Base-by-base conservation (phyloP, 2,113 vertebrate species). In the Phylloscopus trochilus region DNA sequence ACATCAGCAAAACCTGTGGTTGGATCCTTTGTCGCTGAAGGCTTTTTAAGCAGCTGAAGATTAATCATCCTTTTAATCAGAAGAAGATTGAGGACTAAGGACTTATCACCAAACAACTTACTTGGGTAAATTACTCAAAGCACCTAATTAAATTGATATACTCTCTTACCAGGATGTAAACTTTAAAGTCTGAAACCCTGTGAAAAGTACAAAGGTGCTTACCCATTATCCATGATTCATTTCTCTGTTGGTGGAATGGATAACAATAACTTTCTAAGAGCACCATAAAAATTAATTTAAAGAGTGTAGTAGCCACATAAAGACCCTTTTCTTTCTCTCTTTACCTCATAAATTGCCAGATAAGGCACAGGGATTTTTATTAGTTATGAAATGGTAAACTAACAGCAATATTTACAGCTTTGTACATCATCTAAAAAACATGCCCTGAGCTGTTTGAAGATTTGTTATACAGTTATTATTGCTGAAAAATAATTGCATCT, bases 111-210 rank as follows among this genome's bases (percentile, higher is more conserved):
- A 75, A 94, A 86, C 80, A 92, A 92, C 92, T 96, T 95, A 95
- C 92, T 89, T 75, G 88, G 76, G 69, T 84, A 96, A 96, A 97
- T 96, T 97, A 96, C 96, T 93, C 95, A 94, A 89, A 96, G 76
- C 53, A 93, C 90, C 83, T 96, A 96, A 96, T 97, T 96, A 96
- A 95, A 93, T 89, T 96, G 92, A 95, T 96, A 94, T 96, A 96
- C 63, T 92, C 73, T 56, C 64, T 94, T 90, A 93, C 85, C 21
- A 94, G 76, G 83, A 68, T 87, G 56, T 92, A 95, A 94, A 97
- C 75, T 94, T 95, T 88, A 83, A 96, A 96, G 60, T 90, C 85
- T 90, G 83, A 94, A 95, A 64, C 28, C 41, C 52, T 89, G 76
- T 95, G 94, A 97, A 95, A 62, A 95, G 49, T 68, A 89, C 80